phyloP scores from a whole-genome alignment of 2,888 invertebrate genomes.

The Hermodice carunculata region DNA sequence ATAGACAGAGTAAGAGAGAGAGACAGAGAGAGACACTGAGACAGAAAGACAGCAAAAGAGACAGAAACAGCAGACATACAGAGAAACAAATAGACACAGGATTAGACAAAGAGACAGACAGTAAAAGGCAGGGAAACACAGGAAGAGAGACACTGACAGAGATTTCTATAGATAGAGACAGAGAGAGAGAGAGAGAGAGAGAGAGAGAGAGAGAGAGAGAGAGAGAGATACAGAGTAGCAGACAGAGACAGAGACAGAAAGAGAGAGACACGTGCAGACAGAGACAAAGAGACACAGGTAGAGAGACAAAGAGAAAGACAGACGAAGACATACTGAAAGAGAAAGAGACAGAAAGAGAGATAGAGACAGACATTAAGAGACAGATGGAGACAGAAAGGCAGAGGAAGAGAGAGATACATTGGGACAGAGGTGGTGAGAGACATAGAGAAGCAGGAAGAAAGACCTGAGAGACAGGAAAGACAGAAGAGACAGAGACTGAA shows the following conservation, averaged over 20 bases:
- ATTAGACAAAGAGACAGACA: slow-evolving; percentile 1
- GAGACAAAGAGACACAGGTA: slow-evolving; percentile 4
- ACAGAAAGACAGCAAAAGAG: slow-evolving; percentile 1
- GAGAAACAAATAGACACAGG: slow-evolving; percentile 6
- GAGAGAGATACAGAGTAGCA: slow-evolving; percentile 11
- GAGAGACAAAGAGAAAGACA: neutral
- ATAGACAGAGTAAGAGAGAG: neutral
- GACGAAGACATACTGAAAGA: neutral
- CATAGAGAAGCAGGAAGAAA: too few relatives aligned
- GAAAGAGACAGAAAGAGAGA: neutral
- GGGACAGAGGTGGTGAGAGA: too few relatives aligned
- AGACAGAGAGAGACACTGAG: neutral
- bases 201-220: slow-evolving; percentile 5
- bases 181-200: slow-evolving; percentile 17
- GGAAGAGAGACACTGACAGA: slow-evolving; percentile 7
- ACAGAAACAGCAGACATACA: slow-evolving; percentile 2
- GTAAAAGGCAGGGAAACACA: slow-evolving; percentile 9
- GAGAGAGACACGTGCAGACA: neutral
- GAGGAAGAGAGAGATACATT: neutral
- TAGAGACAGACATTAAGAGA: slow-evolving; percentile 7
- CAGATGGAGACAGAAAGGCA: neutral
- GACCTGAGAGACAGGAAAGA: too few relatives aligned
- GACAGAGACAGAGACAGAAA: slow-evolving; percentile 9
- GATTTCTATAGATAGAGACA: neutral
- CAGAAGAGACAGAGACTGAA: too few relatives aligned